Percentiles rank a stretch among this genome's conserved stretches.
Evolutionary conservation across 2,888 invertebrate species (phyloP).

Genomic region (Melieria crassipennis): DNA sequence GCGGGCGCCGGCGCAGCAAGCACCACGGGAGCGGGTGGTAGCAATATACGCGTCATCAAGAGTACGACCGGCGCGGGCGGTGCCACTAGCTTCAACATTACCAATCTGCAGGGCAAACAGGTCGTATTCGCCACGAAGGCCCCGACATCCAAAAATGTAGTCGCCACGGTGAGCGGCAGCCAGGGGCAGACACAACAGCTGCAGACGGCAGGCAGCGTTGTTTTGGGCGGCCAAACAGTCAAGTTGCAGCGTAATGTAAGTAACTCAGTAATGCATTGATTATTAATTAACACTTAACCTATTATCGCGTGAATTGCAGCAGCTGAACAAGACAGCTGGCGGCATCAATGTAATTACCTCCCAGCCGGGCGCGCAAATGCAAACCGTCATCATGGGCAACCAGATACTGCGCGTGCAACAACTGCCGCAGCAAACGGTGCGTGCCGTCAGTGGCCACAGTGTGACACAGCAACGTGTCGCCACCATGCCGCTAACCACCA

Average conservation of each 20-base stretch:
- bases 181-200: constrained; percentile 62
- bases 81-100: constrained; percentile 60
- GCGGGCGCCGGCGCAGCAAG: constrained; percentile 34
- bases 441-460: constrained; percentile 27
- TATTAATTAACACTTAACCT: not conserved
- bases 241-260: constrained; percentile 63
- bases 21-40: constrained; percentile 41
- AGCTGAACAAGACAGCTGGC: constrained; percentile 25
- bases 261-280: not conserved
- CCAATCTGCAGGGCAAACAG: constrained; percentile 70
- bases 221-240: constrained; percentile 60
- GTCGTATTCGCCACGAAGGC: constrained; percentile 69
- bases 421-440: constrained; percentile 43
- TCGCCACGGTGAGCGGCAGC: constrained; percentile 67
- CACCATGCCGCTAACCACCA: constrained; percentile 11
- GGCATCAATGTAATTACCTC: constrained; percentile 26
- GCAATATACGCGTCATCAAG: constrained; percentile 68
- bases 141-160: constrained; percentile 65
- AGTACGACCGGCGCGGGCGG: constrained; percentile 47
- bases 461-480: constrained; percentile 20
- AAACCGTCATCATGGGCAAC: constrained; percentile 66
- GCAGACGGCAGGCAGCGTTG: constrained; percentile 61
- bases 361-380: constrained; percentile 48
- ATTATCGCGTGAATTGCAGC: constrained; percentile 12
- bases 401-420: constrained; percentile 63